phyloP scores from a whole-genome alignment of 2,113 vertebrate genomes.

The Sminthopsis crassicaudata region DNA sequence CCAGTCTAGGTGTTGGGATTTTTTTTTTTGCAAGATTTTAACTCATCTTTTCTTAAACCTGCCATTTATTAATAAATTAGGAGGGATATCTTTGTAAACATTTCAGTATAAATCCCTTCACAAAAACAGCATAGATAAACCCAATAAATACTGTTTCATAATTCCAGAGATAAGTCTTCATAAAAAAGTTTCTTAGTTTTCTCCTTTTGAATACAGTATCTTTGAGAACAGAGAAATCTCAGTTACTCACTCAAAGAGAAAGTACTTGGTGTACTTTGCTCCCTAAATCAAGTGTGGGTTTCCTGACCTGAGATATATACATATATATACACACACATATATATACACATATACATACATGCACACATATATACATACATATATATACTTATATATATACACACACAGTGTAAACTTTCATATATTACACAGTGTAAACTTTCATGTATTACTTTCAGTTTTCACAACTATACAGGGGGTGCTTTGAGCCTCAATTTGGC shows the following conservation, averaged over 20 bases:
- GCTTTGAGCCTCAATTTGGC: slow-evolving; percentile 16
- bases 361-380: not conserved
- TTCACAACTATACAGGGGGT: not conserved
- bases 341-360: too few relatives aligned
- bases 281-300: not conserved
- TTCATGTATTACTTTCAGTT: not conserved
- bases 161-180: slow-evolving; percentile 41
- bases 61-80: slow-evolving; percentile 51
- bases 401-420: not conserved
- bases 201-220: slow-evolving; percentile 11
- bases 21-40: not conserved
- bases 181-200: slow-evolving; percentile 33
- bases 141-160: not conserved
- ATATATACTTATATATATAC: too few relatives aligned
- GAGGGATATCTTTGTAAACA: slow-evolving; percentile 36
- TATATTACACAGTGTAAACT: not conserved
- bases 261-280: not conserved
- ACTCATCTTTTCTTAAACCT: slow-evolving; percentile 26
- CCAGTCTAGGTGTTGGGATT: not conserved
- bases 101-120: slow-evolving; percentile 11
- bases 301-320: not conserved
- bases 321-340: not conserved
- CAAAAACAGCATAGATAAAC: not conserved
- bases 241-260: slow-evolving; percentile 40
- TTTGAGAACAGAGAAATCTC: not conserved